These are phyloP conservation scores for Mirounga angustirostris DNA, from an alignment of 2,113 vertebrate genomes.

Conservation along the genomic window DNA sequence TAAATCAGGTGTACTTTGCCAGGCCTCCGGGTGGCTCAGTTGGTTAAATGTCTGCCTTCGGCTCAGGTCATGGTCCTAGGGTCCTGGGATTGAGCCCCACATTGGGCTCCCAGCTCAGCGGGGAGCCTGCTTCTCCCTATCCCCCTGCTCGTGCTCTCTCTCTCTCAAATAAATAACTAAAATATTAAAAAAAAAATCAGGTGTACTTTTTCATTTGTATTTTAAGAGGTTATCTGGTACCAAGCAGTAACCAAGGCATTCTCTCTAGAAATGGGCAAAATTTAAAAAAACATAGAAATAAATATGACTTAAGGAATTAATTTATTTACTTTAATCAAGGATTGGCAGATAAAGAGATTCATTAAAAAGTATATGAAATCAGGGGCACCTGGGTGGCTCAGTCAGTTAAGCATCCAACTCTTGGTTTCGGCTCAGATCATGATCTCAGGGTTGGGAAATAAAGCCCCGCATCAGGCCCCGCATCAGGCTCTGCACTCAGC, in stretches of 20 bases:
- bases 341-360: neutral
- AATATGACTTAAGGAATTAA: neutral
- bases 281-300: neutral
- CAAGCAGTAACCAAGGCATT: neutral
- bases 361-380: neutral
- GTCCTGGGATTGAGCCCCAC: no score
- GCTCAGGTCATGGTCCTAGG: no score
- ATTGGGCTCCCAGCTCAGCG: no score
- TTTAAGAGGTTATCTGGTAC: neutral
- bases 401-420: neutral
- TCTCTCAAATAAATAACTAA: no score
- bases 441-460: neutral
- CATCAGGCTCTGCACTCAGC: neutral
- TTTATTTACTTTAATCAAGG: slow-evolving; percentile 42
- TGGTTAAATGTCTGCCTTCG: no score
- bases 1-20: neutral
- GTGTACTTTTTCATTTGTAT: neutral
- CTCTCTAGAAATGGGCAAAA: neutral
- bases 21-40: no score
- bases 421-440: neutral
- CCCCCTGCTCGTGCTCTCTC: no score
- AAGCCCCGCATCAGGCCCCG: neutral
- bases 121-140: no score
- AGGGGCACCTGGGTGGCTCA: neutral
- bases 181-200: no score